A percentile compares a stretch with the other conserved stretches of the same genome.
These are phyloP conservation scores for Morelia viridis DNA, from an alignment of 2,797 vertebrate species.

Conservation along the genomic window DNA sequence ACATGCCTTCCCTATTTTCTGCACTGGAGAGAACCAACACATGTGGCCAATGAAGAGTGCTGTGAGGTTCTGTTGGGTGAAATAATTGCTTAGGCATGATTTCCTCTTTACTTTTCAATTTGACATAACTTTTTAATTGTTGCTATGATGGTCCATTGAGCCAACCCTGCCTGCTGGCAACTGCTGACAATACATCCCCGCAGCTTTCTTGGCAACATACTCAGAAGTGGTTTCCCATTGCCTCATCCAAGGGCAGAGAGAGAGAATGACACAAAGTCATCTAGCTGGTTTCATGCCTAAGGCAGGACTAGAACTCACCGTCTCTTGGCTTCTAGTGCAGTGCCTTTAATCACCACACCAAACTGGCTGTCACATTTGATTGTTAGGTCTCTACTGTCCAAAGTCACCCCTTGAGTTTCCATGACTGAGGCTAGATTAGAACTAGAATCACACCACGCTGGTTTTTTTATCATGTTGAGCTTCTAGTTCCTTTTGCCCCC, in stretches of 20 bases:
- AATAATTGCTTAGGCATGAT: neutral
- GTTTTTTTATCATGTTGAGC: neutral
- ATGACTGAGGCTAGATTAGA: neutral
- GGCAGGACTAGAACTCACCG: neutral
- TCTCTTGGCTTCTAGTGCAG: neutral
- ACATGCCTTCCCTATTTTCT: neutral
- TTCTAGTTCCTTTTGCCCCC: neutral
- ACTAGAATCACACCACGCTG: neutral
- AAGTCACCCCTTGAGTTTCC: neutral
- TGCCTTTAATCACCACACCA: neutral
- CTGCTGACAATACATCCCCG: neutral
- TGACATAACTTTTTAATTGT: neutral
- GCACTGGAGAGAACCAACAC: neutral
- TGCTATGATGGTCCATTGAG: neutral
- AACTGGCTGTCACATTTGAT: neutral
- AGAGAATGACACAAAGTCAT: neutral
- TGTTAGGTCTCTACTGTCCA: neutral
- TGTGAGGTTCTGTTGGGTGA: neutral
- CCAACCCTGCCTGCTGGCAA: neutral
- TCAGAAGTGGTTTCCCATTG: neutral
- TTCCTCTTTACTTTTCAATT: neutral
- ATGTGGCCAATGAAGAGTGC: neutral
- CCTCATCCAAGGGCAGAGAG: neutral
- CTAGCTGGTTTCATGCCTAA: neutral
- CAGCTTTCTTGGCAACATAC: neutral